Conservation (phyloP, 2,797 vertebrate species). For the Melopsittacus undulatus region DNA sequence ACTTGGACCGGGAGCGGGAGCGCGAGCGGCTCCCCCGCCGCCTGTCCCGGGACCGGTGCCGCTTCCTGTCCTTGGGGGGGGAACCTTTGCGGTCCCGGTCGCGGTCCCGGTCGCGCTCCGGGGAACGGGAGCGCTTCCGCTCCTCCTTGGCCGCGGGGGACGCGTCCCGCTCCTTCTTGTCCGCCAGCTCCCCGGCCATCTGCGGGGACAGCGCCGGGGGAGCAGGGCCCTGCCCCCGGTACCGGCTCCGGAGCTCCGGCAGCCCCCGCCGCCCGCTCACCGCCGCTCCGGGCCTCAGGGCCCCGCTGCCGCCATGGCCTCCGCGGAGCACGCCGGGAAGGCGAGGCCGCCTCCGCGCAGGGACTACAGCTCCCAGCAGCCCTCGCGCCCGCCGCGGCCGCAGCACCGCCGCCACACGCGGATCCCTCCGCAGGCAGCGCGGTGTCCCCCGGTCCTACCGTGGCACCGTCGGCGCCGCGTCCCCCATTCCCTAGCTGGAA, state of each 20-base stretch:
- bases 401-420: rapidly evolving
- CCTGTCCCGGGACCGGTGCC: slow-evolving; percentile 89
- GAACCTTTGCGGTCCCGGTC: slow-evolving; percentile 88
- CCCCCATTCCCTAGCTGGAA: no score
- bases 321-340: neutral
- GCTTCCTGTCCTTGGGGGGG: slow-evolving; percentile 87
- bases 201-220: slow-evolving; percentile 13
- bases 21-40: slow-evolving; percentile 84
- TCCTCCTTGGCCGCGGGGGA: slow-evolving; percentile 83
- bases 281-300: neutral
- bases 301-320: neutral
- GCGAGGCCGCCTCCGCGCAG: neutral
- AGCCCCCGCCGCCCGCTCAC: neutral
- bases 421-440: neutral
- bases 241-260: neutral
- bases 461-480: no score
- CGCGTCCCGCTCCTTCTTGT: slow-evolving; percentile 86
- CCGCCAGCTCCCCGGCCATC: slow-evolving; percentile 92
- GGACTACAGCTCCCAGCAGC: neutral
- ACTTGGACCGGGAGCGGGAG: slow-evolving; percentile 87
- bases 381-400: rapidly evolving
- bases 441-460: no score
- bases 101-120: slow-evolving; percentile 83
- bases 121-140: slow-evolving; percentile 81
- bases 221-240: neutral